Percentiles rank a stretch among this genome's conserved stretches.
Evolutionary conservation across 2,888 invertebrate species (phyloP).

Genomic region (Theretra japonica): DNA sequence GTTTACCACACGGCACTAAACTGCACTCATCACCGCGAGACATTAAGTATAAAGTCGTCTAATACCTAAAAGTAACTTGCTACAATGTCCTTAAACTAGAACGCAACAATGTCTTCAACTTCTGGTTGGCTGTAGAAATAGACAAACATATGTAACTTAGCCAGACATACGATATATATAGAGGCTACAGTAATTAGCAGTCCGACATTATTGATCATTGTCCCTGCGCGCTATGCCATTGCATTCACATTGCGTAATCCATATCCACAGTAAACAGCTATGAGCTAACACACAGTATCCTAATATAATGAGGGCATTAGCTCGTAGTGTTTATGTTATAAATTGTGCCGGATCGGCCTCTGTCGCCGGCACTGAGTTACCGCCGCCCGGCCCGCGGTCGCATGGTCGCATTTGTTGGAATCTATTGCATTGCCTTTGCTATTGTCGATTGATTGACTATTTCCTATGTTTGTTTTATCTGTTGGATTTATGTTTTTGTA

Average conservation of each 20-base stretch:
- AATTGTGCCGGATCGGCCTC: not conserved
- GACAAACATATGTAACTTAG: no score
- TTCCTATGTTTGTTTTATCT: not conserved
- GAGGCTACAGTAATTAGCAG: no score
- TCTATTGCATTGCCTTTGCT: not conserved
- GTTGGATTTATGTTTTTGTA: not conserved
- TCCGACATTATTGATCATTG: not conserved
- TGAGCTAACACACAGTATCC: constrained; percentile 6
- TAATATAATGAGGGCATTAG: constrained; percentile 14
- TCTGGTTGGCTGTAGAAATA: no score
- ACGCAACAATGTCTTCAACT: no score
- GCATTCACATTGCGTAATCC: not conserved
- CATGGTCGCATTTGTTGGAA: constrained; percentile 3
- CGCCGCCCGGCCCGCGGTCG: not conserved
- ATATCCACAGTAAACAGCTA: not conserved
- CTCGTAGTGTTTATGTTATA: constrained; percentile 10
- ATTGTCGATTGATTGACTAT: not conserved
- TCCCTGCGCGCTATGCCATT: not conserved
- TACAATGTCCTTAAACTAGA: no score
- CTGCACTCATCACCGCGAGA: no score
- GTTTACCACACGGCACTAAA: no score
- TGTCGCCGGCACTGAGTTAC: constrained; percentile 6
- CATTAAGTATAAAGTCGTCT: no score
- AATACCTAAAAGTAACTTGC: no score
- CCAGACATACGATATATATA: no score